Percentiles rank a stretch among this genome's conserved stretches.
These are phyloP conservation scores for Pristionchus japonicus DNA, from an alignment of 2,888 invertebrate genomes.

Conservation along the genomic window DNA sequence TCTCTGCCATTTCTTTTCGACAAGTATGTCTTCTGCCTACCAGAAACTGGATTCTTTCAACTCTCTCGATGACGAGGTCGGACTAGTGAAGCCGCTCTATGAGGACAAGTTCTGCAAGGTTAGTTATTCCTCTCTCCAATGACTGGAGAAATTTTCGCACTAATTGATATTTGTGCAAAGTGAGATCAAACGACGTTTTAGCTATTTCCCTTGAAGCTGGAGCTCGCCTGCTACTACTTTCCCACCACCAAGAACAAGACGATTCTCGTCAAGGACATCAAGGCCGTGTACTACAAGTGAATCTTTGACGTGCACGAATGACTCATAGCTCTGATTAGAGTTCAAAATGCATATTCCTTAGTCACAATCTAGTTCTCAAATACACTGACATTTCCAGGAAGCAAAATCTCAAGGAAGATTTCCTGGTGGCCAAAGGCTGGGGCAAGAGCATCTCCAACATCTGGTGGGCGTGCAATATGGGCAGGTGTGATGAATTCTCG, in stretches of 20 bases:
- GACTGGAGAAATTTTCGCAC: no score
- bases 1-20: not conserved
- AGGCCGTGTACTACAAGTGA: not conserved
- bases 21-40: not conserved
- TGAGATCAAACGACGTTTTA: not conserved
- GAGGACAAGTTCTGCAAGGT: conserved; percentile 24
- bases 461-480: conserved; percentile 19
- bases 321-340: not conserved
- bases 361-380: no score
- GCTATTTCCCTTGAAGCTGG: not conserved
- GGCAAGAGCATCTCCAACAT: not conserved
- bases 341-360: not conserved
- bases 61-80: not conserved
- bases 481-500: not conserved
- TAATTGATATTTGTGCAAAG: no score
- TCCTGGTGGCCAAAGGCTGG: not conserved
- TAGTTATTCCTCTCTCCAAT: not conserved
- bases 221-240: conserved; percentile 14
- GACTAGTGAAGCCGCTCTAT: not conserved
- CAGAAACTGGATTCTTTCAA: not conserved
- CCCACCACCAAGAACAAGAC: conserved; percentile 4
- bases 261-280: not conserved
- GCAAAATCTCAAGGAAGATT: not conserved
- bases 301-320: not conserved
- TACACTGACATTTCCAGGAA: no score